A percentile compares a stretch with the other conserved stretches of the same genome.
phyloP scores from a whole-genome alignment of 2,797 vertebrate genomes.

The Rhincodon typus region DNA sequence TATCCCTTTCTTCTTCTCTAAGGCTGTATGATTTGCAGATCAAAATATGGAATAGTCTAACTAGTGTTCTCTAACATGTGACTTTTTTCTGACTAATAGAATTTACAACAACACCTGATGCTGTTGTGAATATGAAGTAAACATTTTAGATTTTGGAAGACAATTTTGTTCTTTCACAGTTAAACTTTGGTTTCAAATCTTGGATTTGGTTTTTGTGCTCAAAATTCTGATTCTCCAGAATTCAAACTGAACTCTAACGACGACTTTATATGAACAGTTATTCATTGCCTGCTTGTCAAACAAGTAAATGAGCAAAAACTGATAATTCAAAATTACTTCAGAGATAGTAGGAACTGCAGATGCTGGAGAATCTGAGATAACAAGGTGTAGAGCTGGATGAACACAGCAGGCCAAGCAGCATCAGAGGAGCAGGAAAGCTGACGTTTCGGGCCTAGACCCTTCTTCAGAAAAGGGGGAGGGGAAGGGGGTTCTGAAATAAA shows the following conservation, averaged over 20 bases:
- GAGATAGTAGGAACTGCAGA: no score
- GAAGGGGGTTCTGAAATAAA: no score
- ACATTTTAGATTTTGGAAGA: neutral
- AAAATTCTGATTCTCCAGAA: neutral
- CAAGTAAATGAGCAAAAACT: neutral
- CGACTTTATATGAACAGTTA: neutral
- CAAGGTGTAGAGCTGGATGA: no score
- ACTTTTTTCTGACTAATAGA: neutral
- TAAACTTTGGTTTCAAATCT: neutral
- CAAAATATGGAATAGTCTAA: neutral
- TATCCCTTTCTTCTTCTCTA: neutral
- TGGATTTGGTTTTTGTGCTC: no score
- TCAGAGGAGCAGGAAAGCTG: no score
- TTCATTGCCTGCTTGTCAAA: neutral
- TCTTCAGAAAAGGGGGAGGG: no score
- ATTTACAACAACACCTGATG: neutral
- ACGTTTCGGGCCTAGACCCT: no score
- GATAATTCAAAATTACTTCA: neutral
- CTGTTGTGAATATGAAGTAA: neutral
- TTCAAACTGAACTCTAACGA: neutral
- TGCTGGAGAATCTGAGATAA: no score
- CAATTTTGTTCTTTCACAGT: neutral
- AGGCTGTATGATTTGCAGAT: neutral
- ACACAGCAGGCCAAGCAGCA: no score
- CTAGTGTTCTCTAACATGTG: neutral